Base-by-base conservation (phyloP, 2,113 vertebrate species). In the Spheniscus mendiculus region DNA sequence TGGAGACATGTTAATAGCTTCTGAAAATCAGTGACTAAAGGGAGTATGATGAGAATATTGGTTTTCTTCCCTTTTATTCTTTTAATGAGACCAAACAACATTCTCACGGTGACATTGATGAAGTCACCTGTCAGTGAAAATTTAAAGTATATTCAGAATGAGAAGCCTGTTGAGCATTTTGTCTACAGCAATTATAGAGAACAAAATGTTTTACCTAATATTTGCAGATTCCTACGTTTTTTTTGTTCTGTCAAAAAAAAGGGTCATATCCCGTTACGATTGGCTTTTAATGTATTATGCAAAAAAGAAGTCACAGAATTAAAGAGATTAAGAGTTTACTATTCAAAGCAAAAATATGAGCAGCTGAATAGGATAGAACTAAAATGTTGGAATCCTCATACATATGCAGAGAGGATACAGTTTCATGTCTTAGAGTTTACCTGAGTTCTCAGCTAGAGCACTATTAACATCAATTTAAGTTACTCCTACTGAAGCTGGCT, bases 211-310 rank as follows among this genome's bases (percentile, higher is more conserved):
- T 96, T 77, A 63, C 55, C 30, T 50, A 25, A 29, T 53, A 70
- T 36, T 47, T 47, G 25, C 62, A 81, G 59, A 87, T 59, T 78
- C 12, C 22, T 47, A 63, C 42, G 20, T 89, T 92, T 38, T 87
- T 59, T 96, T 83, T 72, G 40, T 81, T 94, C 65, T 93, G 42
- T 89, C 47, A 74, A 73, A 32, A 56, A n/a, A 91, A 83, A 63
- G 34, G 20, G 25, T 80, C 55, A 70, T 53, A 67, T 47, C 10
- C 29, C 11, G 11, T 66, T 88, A 53, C 22, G 85, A 49, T 19
- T 83, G 49, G 6, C 26, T 94, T 94, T 91, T 76, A 88, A 88
- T 77, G 53, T 89, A 72, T 85, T 95, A 92, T 92, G 50, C 40
- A 84, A 71, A 58, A 27, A 73, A 40, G 7, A 55, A 42, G 10